Base-by-base conservation (phyloP, 2,888 invertebrate species). In the Seira sanloemensis region DNA sequence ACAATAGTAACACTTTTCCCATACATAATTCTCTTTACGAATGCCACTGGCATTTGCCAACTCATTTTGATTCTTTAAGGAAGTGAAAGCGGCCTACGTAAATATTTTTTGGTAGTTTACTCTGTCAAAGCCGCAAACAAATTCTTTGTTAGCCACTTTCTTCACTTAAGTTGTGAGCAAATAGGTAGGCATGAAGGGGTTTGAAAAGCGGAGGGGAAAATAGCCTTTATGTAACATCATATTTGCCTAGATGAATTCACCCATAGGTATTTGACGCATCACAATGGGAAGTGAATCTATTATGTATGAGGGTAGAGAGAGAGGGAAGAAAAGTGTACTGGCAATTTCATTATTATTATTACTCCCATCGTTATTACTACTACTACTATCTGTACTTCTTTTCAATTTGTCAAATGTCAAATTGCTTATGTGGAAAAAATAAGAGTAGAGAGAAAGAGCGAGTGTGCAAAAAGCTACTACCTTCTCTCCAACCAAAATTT, bases 321-420 rank as follows among this genome's bases (percentile, higher is more conserved):
- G 50, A 65, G 65, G 18, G 23, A 23, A 19, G 5, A 50, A n/a
- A 50, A 16, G 50, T 50, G 12, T 37, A 37, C 4, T 37, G 37
- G 37, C 37, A 37, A 37, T 37, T 37, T 37, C 37, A 37, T 37
- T 37, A 37, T 37, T 37, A 37, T 37, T 37, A 37, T 37, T 37
- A n/a, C n/a, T n/a, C n/a, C n/a, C n/a, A 37, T 37, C 37, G 12
- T 37, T 37, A 37, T 37, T 37, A 37, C 12, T 37, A 37, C 12
- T 37, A 37, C 12, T 37, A 37, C 37, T 37, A 37, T 37, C 16
- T 50, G 50, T 50, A 50, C 50, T 50, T 50, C 68, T 83, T 78
- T 83, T 83, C 83, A 77, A 83, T 83, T 83, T 83, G 83, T 83
- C 83, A 83, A 83, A 83, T 83, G 83, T 83, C 83, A 83, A 78